These are phyloP conservation scores for Nymphalis c-album DNA, from an alignment of 2,888 invertebrate genomes.

Conservation along the genomic window DNA sequence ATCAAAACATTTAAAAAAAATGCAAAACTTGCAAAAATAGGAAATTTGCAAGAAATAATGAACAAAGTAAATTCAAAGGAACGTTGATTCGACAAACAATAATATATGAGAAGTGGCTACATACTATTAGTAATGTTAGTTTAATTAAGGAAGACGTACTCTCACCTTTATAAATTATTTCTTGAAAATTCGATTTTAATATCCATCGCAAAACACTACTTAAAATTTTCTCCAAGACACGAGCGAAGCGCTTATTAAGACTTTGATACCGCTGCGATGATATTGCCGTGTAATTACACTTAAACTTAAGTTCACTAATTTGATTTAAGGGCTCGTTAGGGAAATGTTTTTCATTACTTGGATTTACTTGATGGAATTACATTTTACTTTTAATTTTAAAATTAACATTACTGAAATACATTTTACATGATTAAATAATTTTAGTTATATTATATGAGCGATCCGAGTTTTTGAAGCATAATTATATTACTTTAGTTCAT, in stretches of 20 bases:
- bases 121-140: too few relatives aligned
- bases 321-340: slow-evolving; percentile 33
- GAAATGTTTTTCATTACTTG: slow-evolving; percentile 13
- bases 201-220: slow-evolving; percentile 7
- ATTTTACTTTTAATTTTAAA: neutral
- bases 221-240: slow-evolving; percentile 20
- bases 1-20: too few relatives aligned
- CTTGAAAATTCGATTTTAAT: too few relatives aligned
- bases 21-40: too few relatives aligned
- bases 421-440: neutral
- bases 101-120: too few relatives aligned
- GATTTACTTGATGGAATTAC: slow-evolving; percentile 6
- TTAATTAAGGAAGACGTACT: neutral
- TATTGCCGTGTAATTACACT: slow-evolving; percentile 37
- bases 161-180: neutral
- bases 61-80: too few relatives aligned
- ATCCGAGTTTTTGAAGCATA: neutral
- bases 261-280: slow-evolving; percentile 26
- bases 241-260: slow-evolving; percentile 10
- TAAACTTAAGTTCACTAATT: slow-evolving; percentile 37
- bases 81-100: too few relatives aligned
- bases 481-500: neutral
- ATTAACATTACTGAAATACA: neutral
- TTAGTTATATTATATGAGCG: neutral
- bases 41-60: too few relatives aligned